These are phyloP conservation scores for Melipona quadrifasciata DNA, from an alignment of 1,140 invertebrate species.

Conservation along the genomic window DNA sequence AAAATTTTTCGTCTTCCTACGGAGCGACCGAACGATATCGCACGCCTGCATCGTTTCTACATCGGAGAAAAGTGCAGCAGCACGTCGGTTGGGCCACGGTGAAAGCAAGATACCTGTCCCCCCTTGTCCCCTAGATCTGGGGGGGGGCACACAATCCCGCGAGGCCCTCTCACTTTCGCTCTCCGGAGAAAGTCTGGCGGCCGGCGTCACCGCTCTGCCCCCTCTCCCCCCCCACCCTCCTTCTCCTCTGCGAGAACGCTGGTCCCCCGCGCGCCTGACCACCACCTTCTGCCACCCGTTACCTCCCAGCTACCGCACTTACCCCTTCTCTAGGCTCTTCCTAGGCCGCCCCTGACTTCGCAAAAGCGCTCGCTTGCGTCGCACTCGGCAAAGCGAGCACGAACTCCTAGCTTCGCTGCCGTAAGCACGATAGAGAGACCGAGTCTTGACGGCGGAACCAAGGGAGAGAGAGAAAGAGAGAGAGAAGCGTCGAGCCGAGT, in stretches of 20 bases:
- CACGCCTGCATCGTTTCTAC: slow-evolving; percentile 53
- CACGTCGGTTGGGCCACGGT: slow-evolving; percentile 52
- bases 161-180: slow-evolving; percentile 80
- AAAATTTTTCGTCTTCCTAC: slow-evolving; percentile 16
- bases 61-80: slow-evolving; percentile 71
- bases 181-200: slow-evolving; percentile 77
- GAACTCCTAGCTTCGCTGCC: slow-evolving; percentile 12
- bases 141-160: slow-evolving; percentile 31
- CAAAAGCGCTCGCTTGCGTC: slow-evolving; percentile 53
- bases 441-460: neutral
- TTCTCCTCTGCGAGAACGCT: slow-evolving; percentile 41
- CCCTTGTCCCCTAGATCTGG: slow-evolving; percentile 41
- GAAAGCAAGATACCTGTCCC: slow-evolving; percentile 58
- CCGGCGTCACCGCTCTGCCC: slow-evolving; percentile 24
- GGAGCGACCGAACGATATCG: neutral
- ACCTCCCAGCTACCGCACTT: neutral
- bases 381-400: slow-evolving; percentile 51
- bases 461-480: neutral
- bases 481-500: neutral
- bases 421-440: slow-evolving; percentile 33
- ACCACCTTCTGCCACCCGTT: slow-evolving; percentile 5
- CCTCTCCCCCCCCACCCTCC: slow-evolving; percentile 20
- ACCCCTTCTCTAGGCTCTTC: neutral
- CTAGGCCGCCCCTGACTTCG: slow-evolving; percentile 39
- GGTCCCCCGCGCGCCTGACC: slow-evolving; percentile 20